phyloP scores from a whole-genome alignment of 2,888 invertebrate genomes.

The Spodoptera picta region DNA sequence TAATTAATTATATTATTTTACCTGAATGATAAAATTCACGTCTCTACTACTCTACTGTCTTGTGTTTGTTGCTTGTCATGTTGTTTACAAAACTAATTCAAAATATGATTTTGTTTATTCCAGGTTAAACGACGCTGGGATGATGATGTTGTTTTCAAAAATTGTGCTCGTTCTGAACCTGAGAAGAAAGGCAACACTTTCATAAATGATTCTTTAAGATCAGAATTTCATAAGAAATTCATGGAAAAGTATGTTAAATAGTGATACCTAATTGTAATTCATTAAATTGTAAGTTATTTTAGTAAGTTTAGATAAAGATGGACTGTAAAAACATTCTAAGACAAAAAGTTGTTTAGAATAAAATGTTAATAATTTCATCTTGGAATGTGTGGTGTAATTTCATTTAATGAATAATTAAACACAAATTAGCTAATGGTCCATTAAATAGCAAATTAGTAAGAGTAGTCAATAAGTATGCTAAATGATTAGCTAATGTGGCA shows the following conservation, averaged over 20 bases:
- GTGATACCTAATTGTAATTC: not conserved
- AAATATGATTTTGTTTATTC: conserved; percentile 43
- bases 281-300: not conserved
- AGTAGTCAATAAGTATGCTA: not conserved
- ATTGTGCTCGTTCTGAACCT: conserved; percentile 98
- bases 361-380: not conserved
- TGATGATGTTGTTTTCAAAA: conserved; percentile 99
- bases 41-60: no score
- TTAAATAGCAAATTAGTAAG: not conserved
- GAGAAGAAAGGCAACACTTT: conserved; percentile 96
- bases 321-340: not conserved
- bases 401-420: not conserved
- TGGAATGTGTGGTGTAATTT: not conserved
- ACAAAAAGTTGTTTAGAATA: not conserved
- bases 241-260: conserved; percentile 99
- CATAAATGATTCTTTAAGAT: conserved; percentile 99
- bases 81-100: not conserved
- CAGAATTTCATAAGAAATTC: conserved; percentile 99
- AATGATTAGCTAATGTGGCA: no score
- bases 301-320: not conserved
- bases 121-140: conserved; percentile 98
- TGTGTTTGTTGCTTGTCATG: no score
- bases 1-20: no score
- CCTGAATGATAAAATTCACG: no score
- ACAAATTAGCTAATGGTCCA: not conserved